Conservation (phyloP, 2,888 invertebrate species). For the Napeogenes sylphis region DNA sequence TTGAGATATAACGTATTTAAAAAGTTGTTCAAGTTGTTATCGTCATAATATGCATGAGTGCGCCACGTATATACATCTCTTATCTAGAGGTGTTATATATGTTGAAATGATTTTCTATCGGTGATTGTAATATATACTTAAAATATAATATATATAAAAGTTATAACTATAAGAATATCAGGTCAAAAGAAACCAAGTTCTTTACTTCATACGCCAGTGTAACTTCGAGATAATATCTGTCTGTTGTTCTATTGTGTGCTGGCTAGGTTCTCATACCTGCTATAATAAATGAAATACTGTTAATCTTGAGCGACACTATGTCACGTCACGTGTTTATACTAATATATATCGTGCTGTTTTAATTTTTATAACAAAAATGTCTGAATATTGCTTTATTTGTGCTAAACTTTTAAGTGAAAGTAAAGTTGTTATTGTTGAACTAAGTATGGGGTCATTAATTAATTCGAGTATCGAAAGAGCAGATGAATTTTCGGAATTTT, state of each 20-base stretch:
- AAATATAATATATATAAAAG: no score
- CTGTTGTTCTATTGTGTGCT: conserved; percentile 24
- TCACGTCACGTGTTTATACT: not conserved
- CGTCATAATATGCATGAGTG: no score
- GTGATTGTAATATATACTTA: no score
- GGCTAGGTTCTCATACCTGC: conserved; percentile 26
- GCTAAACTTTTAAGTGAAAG: conserved; percentile 38
- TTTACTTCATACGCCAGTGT: conserved; percentile 14
- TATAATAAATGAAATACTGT: no score
- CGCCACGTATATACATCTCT: no score
- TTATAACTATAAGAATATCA: no score
- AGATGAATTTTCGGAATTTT: conserved; percentile 36
- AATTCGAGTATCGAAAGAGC: conserved; percentile 37
- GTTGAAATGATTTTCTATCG: no score
- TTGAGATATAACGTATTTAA: no score
- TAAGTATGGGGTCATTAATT: conserved; percentile 35
- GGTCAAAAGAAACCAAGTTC: conserved; percentile 3
- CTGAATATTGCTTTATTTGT: conserved; percentile 38
- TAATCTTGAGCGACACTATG: conserved; percentile 3
- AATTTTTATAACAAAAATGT: conserved; percentile 19
- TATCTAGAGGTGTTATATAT: no score
- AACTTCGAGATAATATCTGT: conserved; percentile 19
- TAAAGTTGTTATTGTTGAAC: conserved; percentile 40
- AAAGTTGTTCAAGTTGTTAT: no score
- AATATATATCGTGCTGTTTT: conserved; percentile 13